These are phyloP conservation scores for Propithecus perrieri DNA, from an alignment of 2,797 vertebrate genomes.

Conservation along the genomic window DNA sequence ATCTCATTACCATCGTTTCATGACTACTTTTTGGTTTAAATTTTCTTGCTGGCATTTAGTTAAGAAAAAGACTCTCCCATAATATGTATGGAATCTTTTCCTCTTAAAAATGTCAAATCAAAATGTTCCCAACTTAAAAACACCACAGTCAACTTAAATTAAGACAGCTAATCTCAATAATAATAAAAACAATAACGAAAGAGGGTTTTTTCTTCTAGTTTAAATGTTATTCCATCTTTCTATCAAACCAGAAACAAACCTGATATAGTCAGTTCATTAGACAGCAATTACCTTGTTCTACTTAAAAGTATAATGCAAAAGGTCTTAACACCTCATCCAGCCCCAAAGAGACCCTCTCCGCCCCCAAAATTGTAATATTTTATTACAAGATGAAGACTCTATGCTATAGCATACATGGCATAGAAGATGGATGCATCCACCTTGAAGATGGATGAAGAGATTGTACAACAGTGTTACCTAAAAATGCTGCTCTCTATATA, in stretches of 20 bases:
- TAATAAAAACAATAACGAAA: not conserved
- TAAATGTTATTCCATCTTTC: not conserved
- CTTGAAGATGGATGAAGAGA: not conserved
- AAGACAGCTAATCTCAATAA: constrained; percentile 47
- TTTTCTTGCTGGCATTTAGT: constrained; percentile 70
- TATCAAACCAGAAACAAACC: constrained; percentile 34
- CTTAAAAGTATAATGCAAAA: constrained; percentile 36
- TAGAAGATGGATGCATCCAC: not conserved
- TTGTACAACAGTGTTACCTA: fast-evolving
- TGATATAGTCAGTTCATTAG: not conserved
- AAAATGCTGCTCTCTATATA: not conserved
- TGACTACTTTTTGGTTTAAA: constrained; percentile 66
- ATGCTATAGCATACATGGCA: not conserved
- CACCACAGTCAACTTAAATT: constrained; percentile 25
- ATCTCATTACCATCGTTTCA: constrained; percentile 67
- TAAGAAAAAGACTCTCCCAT: constrained; percentile 63
- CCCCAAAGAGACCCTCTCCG: not conserved
- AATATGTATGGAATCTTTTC: constrained; percentile 46
- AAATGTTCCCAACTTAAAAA: constrained; percentile 62
- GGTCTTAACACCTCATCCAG: not conserved
- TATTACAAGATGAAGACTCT: not conserved
- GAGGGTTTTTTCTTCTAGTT: not conserved
- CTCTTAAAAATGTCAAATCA: constrained; percentile 70
- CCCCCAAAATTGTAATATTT: not conserved
- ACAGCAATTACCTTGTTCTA: not conserved